Base-by-base conservation (phyloP, 2,888 invertebrate genomes). In the Sialis fuliginosa region DNA sequence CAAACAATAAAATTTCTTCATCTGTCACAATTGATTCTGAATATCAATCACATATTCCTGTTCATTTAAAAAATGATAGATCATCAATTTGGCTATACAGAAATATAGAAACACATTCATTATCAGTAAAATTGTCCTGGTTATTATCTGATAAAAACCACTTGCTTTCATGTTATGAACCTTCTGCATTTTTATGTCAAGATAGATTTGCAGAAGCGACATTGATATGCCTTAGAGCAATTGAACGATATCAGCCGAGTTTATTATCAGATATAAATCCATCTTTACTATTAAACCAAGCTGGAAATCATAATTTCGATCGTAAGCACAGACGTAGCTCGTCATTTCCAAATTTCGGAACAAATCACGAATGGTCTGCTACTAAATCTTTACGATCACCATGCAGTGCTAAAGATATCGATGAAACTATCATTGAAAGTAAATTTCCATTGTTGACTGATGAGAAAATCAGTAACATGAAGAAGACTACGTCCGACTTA, bases 241-340 rank as follows among this genome's bases (percentile, higher is more conserved):
- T 79, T 1, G 79, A 80, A 61, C 64, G 73, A 44, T 75, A 75
- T 58, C 75, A 77, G 55, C 70, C 71, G 30, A 69, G 70, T 48
- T 58, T 79, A 42, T 63, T 80, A 34, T 71, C 74, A 7, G 78
- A 79, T 61, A 74, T 80, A 46, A 72, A 77, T 58, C 69, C 72
- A 3, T 63, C 67, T 50, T 64, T 78, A 39, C 66, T 66, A 57
- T 48, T 60, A 48, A 52, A 58, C 39, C 59, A 60, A 52, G 55
- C 54, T 2, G 37, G 12, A 37, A 10, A 7, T 37, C 30, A 9
- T 31, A n/a, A 13, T 7, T 31, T 32, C 6, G 32, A 10, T 13
- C 39, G 39, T 31, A 69, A 67, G 54, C 72, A 73, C 48, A 62
- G 69, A 51, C 66, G 75, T 33, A 72, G 73, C 56, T 71, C 72